phyloP scores from a whole-genome alignment of 53 echinoderm and acorn worm species.

The Hippasteria phrygiana region DNA sequence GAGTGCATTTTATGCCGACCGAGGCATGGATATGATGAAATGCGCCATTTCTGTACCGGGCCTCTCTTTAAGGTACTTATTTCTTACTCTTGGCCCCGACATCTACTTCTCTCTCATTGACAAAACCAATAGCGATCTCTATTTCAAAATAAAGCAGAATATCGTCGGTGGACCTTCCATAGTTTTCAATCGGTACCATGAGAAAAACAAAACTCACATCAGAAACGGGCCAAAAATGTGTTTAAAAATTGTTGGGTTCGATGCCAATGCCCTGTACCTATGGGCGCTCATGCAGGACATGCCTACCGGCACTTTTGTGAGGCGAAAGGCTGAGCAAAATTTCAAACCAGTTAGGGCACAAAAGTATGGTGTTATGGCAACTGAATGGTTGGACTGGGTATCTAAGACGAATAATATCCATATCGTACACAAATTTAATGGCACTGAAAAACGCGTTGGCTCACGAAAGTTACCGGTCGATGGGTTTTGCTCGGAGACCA shows the following conservation, averaged over 20 bases:
- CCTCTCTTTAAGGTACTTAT: slow-evolving; percentile 32
- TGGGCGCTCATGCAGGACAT: slow-evolving; percentile 81
- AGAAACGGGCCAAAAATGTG: slow-evolving; percentile 33
- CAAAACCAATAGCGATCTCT: slow-evolving; percentile 51
- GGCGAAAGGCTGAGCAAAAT: slow-evolving; percentile 26
- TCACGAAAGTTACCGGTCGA: slow-evolving; percentile 49
- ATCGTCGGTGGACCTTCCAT: slow-evolving; percentile 75
- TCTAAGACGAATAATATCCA: not conserved
- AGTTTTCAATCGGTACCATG: slow-evolving; percentile 74
- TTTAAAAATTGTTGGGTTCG: slow-evolving; percentile 60
- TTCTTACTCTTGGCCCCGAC: slow-evolving; percentile 22
- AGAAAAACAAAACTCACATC: slow-evolving; percentile 50
- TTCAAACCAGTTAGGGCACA: slow-evolving; percentile 41
- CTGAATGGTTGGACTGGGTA: slow-evolving; percentile 55
- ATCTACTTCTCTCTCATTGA: slow-evolving; percentile 14
- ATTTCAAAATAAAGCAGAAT: slow-evolving; percentile 59
- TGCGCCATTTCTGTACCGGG: slow-evolving; percentile 57
- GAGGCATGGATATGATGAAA: slow-evolving; percentile 46
- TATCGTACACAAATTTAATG: slow-evolving; percentile 55
- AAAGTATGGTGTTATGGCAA: slow-evolving; percentile 22
- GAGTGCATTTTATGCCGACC: slow-evolving; percentile 13
- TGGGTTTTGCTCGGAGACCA: slow-evolving; percentile 46
- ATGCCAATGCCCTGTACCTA: slow-evolving; percentile 75
- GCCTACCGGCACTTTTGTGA: slow-evolving; percentile 59
- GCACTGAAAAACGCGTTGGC: slow-evolving; percentile 39